Evolutionary conservation across 2,113 vertebrate species (phyloP).

Genomic region (Serranochromis macrocephalus): DNA sequence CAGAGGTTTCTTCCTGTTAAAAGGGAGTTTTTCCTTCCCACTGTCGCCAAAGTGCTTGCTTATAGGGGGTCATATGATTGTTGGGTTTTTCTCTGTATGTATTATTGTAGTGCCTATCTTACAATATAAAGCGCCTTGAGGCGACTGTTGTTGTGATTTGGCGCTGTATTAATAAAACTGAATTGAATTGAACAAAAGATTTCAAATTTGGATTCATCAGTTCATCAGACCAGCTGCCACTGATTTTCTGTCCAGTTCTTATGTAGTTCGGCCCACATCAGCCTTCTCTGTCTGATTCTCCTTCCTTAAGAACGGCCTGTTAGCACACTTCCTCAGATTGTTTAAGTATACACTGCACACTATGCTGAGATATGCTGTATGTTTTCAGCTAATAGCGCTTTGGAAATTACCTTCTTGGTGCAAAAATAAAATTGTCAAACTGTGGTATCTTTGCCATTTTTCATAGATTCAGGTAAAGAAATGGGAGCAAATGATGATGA

Average conservation of each 20-base stretch:
- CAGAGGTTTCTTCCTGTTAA: fast-evolving
- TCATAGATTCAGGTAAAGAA: background rate
- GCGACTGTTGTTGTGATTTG: background rate
- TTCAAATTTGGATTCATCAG: background rate
- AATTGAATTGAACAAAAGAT: background rate
- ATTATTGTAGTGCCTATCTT: background rate
- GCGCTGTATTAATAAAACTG: background rate
- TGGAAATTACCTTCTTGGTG: background rate
- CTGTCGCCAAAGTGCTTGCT: background rate
- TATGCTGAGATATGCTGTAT: background rate
- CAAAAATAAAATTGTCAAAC: background rate
- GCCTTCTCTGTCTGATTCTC: background rate
- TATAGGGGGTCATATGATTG: background rate
- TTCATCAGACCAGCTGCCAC: background rate
- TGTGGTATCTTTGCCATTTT: background rate
- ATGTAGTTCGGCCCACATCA: background rate
- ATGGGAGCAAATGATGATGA: background rate
- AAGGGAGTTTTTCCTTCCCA: background rate
- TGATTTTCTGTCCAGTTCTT: background rate
- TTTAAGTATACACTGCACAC: background rate
- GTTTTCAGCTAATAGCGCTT: background rate
- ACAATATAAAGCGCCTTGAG: background rate
- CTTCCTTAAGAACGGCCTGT: background rate
- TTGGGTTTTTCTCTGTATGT: background rate
- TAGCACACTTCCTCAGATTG: background rate